Conservation (phyloP, 2,797 vertebrate genomes). For the Echiichthys vipera region DNA sequence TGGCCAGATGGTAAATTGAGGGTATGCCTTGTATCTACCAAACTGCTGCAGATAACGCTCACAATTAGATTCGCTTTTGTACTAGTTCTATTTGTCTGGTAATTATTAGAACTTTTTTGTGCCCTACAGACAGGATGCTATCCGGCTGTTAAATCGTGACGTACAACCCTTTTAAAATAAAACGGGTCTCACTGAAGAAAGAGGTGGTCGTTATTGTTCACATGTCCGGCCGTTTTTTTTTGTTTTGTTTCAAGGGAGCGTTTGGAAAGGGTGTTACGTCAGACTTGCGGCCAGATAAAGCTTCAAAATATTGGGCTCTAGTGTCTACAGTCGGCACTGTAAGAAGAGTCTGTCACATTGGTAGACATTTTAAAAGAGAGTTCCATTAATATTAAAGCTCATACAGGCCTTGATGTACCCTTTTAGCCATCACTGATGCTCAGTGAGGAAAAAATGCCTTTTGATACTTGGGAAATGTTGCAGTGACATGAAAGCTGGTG, state of each 20-base stretch:
- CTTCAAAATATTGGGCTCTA: no score
- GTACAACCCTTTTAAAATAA: no score
- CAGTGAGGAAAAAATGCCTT: slow-evolving; percentile 7
- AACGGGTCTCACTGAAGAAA: no score
- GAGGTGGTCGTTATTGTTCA: no score
- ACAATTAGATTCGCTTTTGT: neutral
- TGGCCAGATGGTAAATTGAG: slow-evolving; percentile 31
- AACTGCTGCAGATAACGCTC: neutral
- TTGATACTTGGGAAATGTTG: slow-evolving; percentile 27
- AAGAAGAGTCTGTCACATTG: slow-evolving; percentile 5
- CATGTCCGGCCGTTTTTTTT: no score
- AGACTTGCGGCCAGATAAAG: no score
- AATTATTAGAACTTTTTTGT: no score
- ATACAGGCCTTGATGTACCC: neutral
- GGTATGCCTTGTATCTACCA: neutral
- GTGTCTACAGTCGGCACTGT: no score
- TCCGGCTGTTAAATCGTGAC: no score
- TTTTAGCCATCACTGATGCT: slow-evolving; percentile 9
- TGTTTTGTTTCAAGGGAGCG: no score
- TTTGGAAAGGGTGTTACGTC: no score
- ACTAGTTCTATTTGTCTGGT: neutral
- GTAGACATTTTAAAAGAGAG: neutral
- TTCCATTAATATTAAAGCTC: neutral
- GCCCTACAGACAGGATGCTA: no score
- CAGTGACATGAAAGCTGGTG: slow-evolving; percentile 22